Conservation (phyloP, 2,888 invertebrate genomes). For the Drosophila limbata region DNA sequence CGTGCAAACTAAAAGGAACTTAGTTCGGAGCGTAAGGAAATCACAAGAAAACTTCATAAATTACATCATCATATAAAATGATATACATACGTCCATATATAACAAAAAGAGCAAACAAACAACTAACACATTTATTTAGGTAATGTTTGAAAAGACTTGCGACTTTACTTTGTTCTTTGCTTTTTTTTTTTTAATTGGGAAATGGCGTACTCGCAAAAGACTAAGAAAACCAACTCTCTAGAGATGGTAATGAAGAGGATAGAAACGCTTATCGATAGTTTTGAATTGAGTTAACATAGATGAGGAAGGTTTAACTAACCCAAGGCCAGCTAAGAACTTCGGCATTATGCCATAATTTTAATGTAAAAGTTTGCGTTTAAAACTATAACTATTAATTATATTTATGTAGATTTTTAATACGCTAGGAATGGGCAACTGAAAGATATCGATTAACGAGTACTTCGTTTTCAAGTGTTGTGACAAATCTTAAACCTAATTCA, state of each 20-base stretch:
- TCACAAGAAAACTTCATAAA: conserved; percentile 40
- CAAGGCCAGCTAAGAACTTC: conserved; percentile 7
- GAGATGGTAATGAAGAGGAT: conserved; percentile 14
- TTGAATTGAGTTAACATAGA: conserved; percentile 27
- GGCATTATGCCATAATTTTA: conserved; percentile 4
- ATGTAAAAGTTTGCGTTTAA: conserved; percentile 22
- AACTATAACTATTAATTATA: conserved; percentile 2
- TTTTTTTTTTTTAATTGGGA: not conserved
- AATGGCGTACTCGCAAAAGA: conserved; percentile 9
- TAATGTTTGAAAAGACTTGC: conserved; percentile 68
- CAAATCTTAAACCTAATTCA: not conserved
- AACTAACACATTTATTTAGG: conserved; percentile 60
- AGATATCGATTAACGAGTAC: conserved; percentile 6
- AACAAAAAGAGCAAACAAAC: conserved; percentile 49
- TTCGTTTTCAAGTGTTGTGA: conserved; percentile 10
- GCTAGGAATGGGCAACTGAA: conserved; percentile 15
- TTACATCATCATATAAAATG: conserved; percentile 60
- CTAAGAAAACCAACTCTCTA: conserved; percentile 35
- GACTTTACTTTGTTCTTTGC: conserved; percentile 57
- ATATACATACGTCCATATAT: conserved; percentile 78
- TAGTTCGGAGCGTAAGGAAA: conserved; percentile 56
- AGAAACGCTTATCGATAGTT: conserved; percentile 26
- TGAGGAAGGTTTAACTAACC: conserved; percentile 6
- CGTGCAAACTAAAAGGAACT: conserved; percentile 66
- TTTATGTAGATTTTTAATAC: conserved; percentile 8